A percentile compares a stretch with the other conserved stretches of the same genome.
Evolutionary conservation across 2,888 invertebrate genomes (phyloP).

Genomic region (Agriopis aurantiaria): DNA sequence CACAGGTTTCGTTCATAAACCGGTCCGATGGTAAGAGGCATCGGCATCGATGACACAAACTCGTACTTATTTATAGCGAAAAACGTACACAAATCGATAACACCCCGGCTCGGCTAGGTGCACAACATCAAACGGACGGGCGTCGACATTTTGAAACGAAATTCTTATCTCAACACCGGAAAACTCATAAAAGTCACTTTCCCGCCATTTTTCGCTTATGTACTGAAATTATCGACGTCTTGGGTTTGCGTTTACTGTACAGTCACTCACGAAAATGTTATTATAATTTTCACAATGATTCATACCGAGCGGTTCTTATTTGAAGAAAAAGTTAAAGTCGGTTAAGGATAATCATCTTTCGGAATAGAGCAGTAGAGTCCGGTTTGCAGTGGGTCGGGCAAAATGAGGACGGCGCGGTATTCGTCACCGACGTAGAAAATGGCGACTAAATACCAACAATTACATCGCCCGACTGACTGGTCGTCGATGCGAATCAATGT

Average conservation of each 20-base stretch:
- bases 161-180: conserved; percentile 52
- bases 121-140: conserved; percentile 47
- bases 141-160: conserved; percentile 50
- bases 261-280: conserved; percentile 66
- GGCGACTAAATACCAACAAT: conserved; percentile 86
- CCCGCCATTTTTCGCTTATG: conserved; percentile 65
- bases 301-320: conserved; percentile 74
- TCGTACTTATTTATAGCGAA: conserved; percentile 81
- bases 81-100: conserved; percentile 84
- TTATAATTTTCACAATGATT: conserved; percentile 81
- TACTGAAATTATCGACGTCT: conserved; percentile 48
- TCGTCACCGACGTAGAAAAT: conserved; percentile 86
- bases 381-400: conserved; percentile 67
- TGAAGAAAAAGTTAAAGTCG: conserved; percentile 61
- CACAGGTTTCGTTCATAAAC: conserved; percentile 76
- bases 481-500: conserved; percentile 65
- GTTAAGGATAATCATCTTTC: conserved; percentile 72
- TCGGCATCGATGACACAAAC: conserved; percentile 77
- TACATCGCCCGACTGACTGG: conserved; percentile 69
- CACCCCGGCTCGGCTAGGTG: conserved; percentile 55
- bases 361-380: conserved; percentile 75
- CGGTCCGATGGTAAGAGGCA: conserved; percentile 65
- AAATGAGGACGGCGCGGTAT: conserved; percentile 83
- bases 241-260: conserved; percentile 50
- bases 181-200: conserved; percentile 51